A percentile compares a stretch with the other conserved stretches of the same genome.
These are phyloP conservation scores for Drosophila longiperda DNA, from an alignment of 2,888 invertebrate genomes.

Conservation along the genomic window DNA sequence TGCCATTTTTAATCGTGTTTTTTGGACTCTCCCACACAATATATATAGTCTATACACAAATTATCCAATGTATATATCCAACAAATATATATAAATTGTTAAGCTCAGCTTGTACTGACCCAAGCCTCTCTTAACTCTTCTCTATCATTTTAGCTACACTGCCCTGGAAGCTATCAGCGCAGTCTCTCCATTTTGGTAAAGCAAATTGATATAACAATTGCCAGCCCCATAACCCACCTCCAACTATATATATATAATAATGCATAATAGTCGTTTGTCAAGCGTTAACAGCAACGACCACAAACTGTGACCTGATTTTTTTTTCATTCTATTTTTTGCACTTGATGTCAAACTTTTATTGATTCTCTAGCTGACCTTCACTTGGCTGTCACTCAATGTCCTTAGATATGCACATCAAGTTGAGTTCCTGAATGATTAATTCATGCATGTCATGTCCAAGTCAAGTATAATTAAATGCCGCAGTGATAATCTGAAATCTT, in stretches of 20 bases:
- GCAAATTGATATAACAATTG: constrained; percentile 33
- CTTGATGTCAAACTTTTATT: constrained; percentile 46
- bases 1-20: constrained; percentile 14
- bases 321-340: background rate
- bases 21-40: background rate
- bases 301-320: constrained; percentile 15
- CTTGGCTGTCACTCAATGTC: constrained; percentile 9
- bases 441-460: constrained; percentile 46
- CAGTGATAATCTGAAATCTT: constrained; percentile 41
- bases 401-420: constrained; percentile 5
- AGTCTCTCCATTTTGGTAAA: constrained; percentile 70
- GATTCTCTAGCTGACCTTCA: constrained; percentile 67
- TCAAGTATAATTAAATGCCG: constrained; percentile 39
- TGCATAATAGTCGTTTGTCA: constrained; percentile 1
- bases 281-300: constrained; percentile 3
- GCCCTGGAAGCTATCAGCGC: constrained; percentile 69
- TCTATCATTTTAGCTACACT: constrained; percentile 81
- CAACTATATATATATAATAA: background rate
- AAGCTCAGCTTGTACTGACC: constrained; percentile 50
- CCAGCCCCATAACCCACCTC: constrained; percentile 4
- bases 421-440: constrained; percentile 47
- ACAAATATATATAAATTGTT: constrained; percentile 6
- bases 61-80: background rate
- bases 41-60: background rate
- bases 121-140: constrained; percentile 50